Base-by-base conservation (phyloP, 2,113 vertebrate genomes). In the Nicator chloris region DNA sequence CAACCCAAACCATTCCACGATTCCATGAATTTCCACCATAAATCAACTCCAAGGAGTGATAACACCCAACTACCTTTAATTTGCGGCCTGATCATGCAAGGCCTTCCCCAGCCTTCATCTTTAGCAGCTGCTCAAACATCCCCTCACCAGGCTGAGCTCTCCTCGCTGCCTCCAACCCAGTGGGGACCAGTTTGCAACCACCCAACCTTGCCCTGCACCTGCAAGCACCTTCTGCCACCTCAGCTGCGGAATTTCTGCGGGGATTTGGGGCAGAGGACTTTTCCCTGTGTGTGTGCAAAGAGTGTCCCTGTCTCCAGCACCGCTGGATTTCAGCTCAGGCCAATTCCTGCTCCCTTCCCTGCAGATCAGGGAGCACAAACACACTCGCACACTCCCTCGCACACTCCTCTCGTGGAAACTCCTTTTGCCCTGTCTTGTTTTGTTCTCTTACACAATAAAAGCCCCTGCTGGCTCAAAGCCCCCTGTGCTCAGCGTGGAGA, bases 361-460 rank as follows among this genome's bases (percentile, higher is more conserved):
- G 57, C 26, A 57, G 79, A 23, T 30, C 9, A 33, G 39, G 39
- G 45, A 70, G 68, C 57, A 30, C 76, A 8, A 1, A 2, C 44
- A 8, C 51, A 14, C 23, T 26, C 54, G 13, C 54, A 10, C 44
- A 26, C 45, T 8, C 68, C 31, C 86, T 24, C 35, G 9, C 79
- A 78, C 6, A 0, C 73, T 86, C 59, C 90, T 40, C 61, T 60
- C 70, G 49, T 72, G n/a, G 93, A 93, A 76, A 87, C 75, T 14
- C 49, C 81, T 93, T 90, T 69, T 91, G 83, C 92, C 90, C 88
- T 40, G 40, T 81, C 77, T 87, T 87, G 77, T 91, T 92, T 82
- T 93, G 65, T 87, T 95, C 81, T 87, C 73, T 88, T 85, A 69
- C 81, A 60, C 94, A 92, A 89, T 8, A 73, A 75, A 91, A 49